phyloP scores from a whole-genome alignment of 2,113 vertebrate species.

The Tauraco erythrolophus region DNA sequence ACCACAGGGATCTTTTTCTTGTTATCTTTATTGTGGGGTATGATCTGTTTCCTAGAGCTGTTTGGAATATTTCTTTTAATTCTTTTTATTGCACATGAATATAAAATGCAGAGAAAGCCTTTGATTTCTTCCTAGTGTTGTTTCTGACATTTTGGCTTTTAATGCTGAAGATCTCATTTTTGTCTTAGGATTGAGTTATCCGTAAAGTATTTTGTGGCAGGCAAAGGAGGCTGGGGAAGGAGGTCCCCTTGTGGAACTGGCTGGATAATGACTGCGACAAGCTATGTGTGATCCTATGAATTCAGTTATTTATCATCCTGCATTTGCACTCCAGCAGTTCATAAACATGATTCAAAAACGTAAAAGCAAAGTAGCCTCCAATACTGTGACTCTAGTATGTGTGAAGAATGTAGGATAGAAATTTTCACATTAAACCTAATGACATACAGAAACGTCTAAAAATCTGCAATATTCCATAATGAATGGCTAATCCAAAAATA shows the following conservation, averaged over 20 bases:
- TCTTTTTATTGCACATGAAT: background rate
- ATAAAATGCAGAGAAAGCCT: background rate
- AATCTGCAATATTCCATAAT: background rate
- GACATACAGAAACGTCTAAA: background rate
- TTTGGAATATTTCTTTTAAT: background rate
- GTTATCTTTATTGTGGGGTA: background rate
- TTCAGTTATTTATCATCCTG: background rate
- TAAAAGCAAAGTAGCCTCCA: background rate
- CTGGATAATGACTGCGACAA: background rate
- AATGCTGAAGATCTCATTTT: background rate
- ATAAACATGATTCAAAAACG: background rate
- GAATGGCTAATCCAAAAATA: background rate
- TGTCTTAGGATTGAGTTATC: background rate
- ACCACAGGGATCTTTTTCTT: background rate
- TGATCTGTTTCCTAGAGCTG: background rate
- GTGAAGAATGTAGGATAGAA: background rate
- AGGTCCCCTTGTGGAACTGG: background rate
- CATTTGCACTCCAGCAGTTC: background rate
- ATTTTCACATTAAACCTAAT: background rate
- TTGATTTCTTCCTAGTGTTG: background rate
- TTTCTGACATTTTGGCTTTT: background rate
- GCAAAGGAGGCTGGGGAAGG: background rate
- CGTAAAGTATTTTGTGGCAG: background rate
- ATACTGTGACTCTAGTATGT: rapidly evolving
- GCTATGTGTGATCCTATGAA: background rate